Evolutionary conservation across 2,113 vertebrate genomes (phyloP).

Genomic region (Ancistrus triradiatus): DNA sequence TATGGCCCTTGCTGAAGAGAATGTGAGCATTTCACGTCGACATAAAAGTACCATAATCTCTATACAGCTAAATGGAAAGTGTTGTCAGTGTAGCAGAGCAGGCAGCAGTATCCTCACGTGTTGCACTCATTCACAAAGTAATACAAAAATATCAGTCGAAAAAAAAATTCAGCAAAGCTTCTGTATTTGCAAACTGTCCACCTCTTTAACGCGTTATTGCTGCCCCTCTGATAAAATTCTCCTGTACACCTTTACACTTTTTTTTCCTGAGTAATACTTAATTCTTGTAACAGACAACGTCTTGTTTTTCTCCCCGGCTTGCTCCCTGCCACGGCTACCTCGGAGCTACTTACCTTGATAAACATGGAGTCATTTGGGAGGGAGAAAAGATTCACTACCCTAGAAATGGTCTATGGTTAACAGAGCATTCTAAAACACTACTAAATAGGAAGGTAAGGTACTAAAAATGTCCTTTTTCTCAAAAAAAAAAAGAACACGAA

Average conservation of each 20-base stretch:
- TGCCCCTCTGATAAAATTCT: conserved; percentile 73
- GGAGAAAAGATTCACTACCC: conserved; percentile 49
- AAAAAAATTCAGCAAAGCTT: conserved; percentile 53
- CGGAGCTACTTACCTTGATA: conserved; percentile 71
- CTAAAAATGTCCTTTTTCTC: conserved; percentile 64
- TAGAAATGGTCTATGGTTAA: conserved; percentile 68
- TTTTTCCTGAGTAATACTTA: conserved; percentile 98
- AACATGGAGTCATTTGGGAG: conserved; percentile 70
- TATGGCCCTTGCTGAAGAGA: conserved; percentile 75
- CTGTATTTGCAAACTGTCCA: conserved; percentile 66
- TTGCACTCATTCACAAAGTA: conserved; percentile 76
- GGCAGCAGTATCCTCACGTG: conserved; percentile 77
- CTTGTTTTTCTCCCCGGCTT: conserved; percentile 70
- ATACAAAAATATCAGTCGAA: conserved; percentile 59
- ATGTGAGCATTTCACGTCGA: conserved; percentile 71
- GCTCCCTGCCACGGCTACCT: conserved; percentile 78
- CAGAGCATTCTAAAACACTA: conserved; percentile 74
- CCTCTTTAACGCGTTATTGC: conserved; percentile 74
- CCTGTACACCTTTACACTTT: conserved; percentile 57
- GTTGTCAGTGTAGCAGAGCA: conserved; percentile 75
- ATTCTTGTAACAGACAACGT: conserved; percentile 84
- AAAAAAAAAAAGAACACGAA: conserved; percentile 39
- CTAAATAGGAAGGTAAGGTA: conserved; percentile 61
- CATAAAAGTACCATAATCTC: conserved; percentile 77
- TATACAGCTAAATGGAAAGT: conserved; percentile 75